Conservation (phyloP, 2,888 invertebrate species). For the Seladonia tumulorum region DNA sequence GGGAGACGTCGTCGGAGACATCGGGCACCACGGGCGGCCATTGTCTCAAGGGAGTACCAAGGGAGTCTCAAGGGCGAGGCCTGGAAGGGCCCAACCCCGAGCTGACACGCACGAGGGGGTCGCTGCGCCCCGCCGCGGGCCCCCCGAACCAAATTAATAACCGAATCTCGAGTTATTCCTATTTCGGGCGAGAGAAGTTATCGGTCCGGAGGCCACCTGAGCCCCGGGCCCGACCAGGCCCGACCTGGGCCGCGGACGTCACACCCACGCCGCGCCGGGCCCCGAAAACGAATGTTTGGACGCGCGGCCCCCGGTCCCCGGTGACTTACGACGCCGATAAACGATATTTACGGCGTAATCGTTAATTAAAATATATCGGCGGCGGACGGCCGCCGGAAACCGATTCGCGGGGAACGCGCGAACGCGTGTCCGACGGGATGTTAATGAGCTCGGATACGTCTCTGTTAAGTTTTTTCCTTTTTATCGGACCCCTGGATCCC, state of each 20-base stretch:
- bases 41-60: slow-evolving; percentile 80
- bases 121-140: slow-evolving; percentile 75
- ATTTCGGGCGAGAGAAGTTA: slow-evolving; percentile 57
- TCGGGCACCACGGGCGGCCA: slow-evolving; percentile 82
- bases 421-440: slow-evolving; percentile 32
- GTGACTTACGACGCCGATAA: slow-evolving; percentile 65
- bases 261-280: slow-evolving; percentile 68
- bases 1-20: slow-evolving; percentile 79
- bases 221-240: slow-evolving; percentile 20
- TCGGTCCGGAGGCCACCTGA: slow-evolving; percentile 57
- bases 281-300: slow-evolving; percentile 51
- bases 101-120: slow-evolving; percentile 79
- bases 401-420: slow-evolving; percentile 36
- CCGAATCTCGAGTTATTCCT: slow-evolving; percentile 69
- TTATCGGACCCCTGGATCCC: background rate
- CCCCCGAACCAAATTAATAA: slow-evolving; percentile 79
- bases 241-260: slow-evolving; percentile 47
- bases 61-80: slow-evolving; percentile 70
- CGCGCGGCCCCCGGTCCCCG: slow-evolving; percentile 27
- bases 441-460: slow-evolving; percentile 50
- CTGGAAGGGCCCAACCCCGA: slow-evolving; percentile 61
- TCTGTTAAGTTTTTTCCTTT: slow-evolving; percentile 29
- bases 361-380: slow-evolving; percentile 60
- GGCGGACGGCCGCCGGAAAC: slow-evolving; percentile 24
- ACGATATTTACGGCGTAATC: slow-evolving; percentile 66